Evolutionary conservation across 1,140 invertebrate genomes (phyloP), one percentile per base, ranked within the genome.

Genomic region (Panagrolaimus sp.): DNA sequence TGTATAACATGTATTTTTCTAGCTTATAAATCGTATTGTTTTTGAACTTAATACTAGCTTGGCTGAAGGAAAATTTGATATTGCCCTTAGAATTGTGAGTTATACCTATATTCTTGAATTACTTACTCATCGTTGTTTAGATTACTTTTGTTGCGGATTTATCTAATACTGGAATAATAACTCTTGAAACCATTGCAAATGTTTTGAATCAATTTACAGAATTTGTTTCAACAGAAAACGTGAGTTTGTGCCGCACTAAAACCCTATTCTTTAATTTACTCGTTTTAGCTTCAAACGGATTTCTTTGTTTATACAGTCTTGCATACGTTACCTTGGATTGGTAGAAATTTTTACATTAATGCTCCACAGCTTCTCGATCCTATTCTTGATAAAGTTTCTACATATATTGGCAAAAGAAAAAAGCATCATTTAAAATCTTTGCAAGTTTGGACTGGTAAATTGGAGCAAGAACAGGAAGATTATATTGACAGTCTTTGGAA

Each of bases 401-500:
- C 92, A 63, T 98, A 96, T 84, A 85, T 99, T 8, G 68, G 70
- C n/a, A 69, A 47, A n/a, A 62, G 79, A 48, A 71, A 69, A 10
- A 83, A 76, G 62, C 17, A 64, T n/a, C 76, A 81, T 55, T 21
- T 78, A 6, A 45, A 76, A 63, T 78, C 77, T 24, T 85, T 98
- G 46, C 88, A 91, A 85, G 92, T 98, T 0, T 98, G 95, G 94
- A 89, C 90, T 1, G 88, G 89, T 64, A 92, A 95, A 82, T 88
- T 89, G 4, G 93, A 93, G 44, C 94, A 97, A 86, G 90, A 93
- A 0, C 95, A 98, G 84, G 95, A 98, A 86, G 96, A 99, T 86
- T 98, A 98, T 84, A 85, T 99, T 67, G 95, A 98, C 81, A 96
- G 94, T 80, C 86, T 98, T 0, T 98, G 94, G 94, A 90, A 91